Conservation (phyloP, 2,888 invertebrate species). For the Conus canariensis region DNA sequence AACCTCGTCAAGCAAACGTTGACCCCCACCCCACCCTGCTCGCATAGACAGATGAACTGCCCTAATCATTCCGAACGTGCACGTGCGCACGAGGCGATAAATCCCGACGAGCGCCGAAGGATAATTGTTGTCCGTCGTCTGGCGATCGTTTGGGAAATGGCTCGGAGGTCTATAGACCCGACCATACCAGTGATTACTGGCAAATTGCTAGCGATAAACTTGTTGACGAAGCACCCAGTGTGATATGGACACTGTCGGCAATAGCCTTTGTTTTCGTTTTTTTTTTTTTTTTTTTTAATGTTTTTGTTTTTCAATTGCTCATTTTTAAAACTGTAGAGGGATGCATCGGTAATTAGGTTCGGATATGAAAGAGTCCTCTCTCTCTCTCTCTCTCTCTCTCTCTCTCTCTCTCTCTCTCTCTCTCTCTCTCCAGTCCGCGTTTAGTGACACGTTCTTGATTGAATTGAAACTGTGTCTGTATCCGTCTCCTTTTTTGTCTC, state of each 20-base stretch:
- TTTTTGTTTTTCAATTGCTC: no score
- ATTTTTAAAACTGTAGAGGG: no score
- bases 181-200: not conserved
- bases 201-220: conserved; percentile 17
- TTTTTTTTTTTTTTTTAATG: not conserved
- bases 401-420: not conserved
- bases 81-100: conserved; percentile 23
- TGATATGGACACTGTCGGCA: not conserved
- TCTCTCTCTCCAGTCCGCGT: no score
- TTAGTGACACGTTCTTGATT: no score
- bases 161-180: not conserved
- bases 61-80: not conserved
- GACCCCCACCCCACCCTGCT: not conserved
- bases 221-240: not conserved
- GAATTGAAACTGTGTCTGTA: not conserved
- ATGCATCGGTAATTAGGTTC: no score
- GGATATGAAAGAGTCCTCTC: no score
- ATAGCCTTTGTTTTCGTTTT: not conserved
- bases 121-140: not conserved
- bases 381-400: not conserved
- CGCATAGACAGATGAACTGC: not conserved
- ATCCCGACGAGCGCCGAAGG: not conserved
- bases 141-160: not conserved
- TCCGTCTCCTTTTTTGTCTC: not conserved
- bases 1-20: conserved; percentile 6